Evolutionary conservation across 2,888 invertebrate species (phyloP).

Genomic region (Strigamia maritima): DNA sequence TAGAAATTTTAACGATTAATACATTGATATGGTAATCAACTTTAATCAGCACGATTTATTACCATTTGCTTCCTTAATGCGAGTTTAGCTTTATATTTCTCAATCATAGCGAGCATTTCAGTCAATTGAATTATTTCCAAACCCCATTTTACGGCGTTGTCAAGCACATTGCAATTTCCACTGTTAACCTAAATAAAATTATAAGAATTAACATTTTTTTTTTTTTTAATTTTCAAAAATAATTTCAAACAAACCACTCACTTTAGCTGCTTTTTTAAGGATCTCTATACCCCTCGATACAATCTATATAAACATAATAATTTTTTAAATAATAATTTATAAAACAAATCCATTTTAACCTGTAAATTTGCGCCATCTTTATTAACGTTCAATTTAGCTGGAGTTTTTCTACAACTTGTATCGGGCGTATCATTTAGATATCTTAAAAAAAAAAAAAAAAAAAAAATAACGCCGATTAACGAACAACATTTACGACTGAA

Average conservation of each 20-base stretch:
- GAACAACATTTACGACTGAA: too few species aligned
- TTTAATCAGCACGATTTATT: neutral
- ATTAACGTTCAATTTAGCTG: neutral
- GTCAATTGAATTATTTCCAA: neutral
- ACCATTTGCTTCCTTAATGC: neutral
- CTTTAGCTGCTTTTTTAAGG: neutral
- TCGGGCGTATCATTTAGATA: neutral
- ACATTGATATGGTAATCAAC: neutral
- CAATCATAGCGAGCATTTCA: neutral
- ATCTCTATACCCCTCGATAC: neutral
- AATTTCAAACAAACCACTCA: too few species aligned
- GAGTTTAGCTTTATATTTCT: neutral
- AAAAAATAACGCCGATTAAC: neutral
- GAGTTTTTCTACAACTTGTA: neutral
- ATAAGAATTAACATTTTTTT: neutral
- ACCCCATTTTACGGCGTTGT: conserved; percentile 9
- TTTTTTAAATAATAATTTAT: neutral
- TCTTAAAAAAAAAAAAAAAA: too few species aligned
- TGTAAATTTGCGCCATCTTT: neutral
- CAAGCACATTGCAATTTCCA: neutral
- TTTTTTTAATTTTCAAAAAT: too few species aligned
- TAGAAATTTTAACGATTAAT: neutral
- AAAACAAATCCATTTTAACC: neutral
- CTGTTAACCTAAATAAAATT: neutral
- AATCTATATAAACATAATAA: neutral